Conservation (phyloP, 1,140 invertebrate genomes). For the Zophobas atratus region DNA sequence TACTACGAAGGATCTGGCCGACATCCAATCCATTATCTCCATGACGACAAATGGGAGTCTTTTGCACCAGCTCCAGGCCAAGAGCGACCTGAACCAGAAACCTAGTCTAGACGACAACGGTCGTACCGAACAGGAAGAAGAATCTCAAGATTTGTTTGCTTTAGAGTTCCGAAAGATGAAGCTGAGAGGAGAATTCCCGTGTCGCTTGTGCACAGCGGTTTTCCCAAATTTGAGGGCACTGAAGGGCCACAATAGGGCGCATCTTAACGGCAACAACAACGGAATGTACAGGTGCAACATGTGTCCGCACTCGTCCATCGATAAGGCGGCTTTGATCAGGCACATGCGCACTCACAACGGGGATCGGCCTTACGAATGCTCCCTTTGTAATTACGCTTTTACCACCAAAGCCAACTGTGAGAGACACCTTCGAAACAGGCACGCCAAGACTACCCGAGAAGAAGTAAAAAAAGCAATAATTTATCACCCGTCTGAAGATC, state of each 20-base stretch:
- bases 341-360: conserved; percentile 96
- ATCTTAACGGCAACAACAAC: conserved; percentile 78
- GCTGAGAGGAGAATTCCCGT: conserved; percentile 89
- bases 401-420: conserved; percentile 96
- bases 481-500: conserved; percentile 88
- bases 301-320: conserved; percentile 90
- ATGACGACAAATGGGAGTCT: conserved; percentile 79
- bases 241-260: conserved; percentile 90
- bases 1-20: conserved; percentile 82
- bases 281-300: conserved; percentile 92
- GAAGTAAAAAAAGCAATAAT: conserved; percentile 90
- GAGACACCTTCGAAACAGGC: conserved; percentile 90
- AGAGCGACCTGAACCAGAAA: conserved; percentile 68
- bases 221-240: conserved; percentile 92
- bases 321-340: conserved; percentile 90
- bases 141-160: conserved; percentile 85
- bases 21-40: conserved; percentile 86
- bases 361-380: conserved; percentile 94
- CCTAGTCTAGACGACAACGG: conserved; percentile 60
- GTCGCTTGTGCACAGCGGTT: conserved; percentile 85
- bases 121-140: conserved; percentile 75
- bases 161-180: conserved; percentile 89
- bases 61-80: conserved; percentile 72
- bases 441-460: conserved; percentile 86
- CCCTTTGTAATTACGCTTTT: conserved; percentile 94